Percentiles rank a stretch among this genome's conserved stretches.
These are phyloP conservation scores for Nomada ruficornis DNA, from an alignment of 2,888 invertebrate genomes.

Conservation along the genomic window DNA sequence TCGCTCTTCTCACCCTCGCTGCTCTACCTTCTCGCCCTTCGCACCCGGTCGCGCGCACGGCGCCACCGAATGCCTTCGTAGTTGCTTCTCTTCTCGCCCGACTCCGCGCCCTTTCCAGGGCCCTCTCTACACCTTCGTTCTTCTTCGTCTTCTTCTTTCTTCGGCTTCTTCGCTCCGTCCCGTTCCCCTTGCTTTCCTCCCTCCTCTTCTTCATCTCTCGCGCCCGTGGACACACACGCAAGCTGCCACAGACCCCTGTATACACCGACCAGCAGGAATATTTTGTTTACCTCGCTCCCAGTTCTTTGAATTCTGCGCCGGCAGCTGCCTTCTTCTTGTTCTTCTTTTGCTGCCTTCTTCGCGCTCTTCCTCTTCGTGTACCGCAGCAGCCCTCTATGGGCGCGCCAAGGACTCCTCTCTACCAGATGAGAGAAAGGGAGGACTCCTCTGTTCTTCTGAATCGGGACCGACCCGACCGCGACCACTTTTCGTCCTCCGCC, in stretches of 20 bases:
- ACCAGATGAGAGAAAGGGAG: not conserved
- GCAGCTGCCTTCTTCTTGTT: conserved; percentile 54
- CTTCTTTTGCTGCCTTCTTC: conserved; percentile 34
- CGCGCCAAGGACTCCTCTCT: conserved; percentile 45
- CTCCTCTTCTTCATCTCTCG: not conserved
- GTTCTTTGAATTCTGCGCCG: conserved; percentile 82
- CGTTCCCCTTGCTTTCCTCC: not conserved
- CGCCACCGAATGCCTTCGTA: conserved; percentile 71
- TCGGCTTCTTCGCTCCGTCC: conserved; percentile 26
- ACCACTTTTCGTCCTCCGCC: conserved; percentile 37
- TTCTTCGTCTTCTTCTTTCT: conserved; percentile 51
- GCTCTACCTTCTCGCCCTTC: conserved; percentile 58
- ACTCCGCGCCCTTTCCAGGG: conserved; percentile 45
- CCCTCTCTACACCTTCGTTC: conserved; percentile 44
- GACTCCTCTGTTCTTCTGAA: conserved; percentile 35
- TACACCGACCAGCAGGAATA: conserved; percentile 78
- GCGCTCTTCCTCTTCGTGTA: conserved; percentile 40
- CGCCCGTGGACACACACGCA: conserved; percentile 30
- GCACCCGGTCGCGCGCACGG: conserved; percentile 54
- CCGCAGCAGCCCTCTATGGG: conserved; percentile 40
- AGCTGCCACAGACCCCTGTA: conserved; percentile 38
- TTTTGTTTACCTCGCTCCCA: conserved; percentile 83
- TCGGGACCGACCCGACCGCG: conserved; percentile 14
- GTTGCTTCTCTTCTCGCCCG: conserved; percentile 47
- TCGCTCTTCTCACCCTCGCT: conserved; percentile 12